These are phyloP conservation scores for Leucania comma DNA, from an alignment of 2,888 invertebrate genomes.

Conservation along the genomic window DNA sequence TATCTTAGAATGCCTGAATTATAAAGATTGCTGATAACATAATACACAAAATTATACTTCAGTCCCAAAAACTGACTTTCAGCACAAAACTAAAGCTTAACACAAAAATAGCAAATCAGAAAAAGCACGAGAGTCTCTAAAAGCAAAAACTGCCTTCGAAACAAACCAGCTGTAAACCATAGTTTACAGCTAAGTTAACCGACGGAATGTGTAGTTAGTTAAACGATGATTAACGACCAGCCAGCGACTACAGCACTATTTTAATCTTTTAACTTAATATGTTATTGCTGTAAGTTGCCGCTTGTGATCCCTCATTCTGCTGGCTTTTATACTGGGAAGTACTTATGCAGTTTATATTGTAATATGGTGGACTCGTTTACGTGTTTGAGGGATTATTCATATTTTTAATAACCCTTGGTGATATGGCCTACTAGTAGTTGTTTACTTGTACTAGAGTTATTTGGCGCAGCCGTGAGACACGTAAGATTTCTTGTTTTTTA, in stretches of 20 bases:
- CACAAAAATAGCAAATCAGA: not conserved
- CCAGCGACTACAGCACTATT: conserved; percentile 36
- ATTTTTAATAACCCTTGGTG: not conserved
- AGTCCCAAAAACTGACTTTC: not conserved
- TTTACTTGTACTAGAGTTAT: not conserved
- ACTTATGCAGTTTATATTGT: not conserved
- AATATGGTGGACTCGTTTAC: not conserved
- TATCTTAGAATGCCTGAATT: too few species aligned
- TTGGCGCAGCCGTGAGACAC: too few species aligned
- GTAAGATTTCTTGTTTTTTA: too few species aligned
- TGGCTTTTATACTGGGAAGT: conserved; percentile 10
- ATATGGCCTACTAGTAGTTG: not conserved
- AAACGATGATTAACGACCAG: conserved; percentile 56
- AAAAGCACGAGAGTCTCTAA: not conserved
- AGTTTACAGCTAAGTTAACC: conserved; percentile 39
- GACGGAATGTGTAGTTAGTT: conserved; percentile 25
- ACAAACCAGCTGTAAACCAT: conserved; percentile 19
- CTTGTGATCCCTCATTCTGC: conserved; percentile 10
- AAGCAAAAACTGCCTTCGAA: conserved; percentile 6
- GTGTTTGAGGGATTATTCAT: not conserved
- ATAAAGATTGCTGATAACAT: too few species aligned
- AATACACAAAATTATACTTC: not conserved
- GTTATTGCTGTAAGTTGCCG: conserved; percentile 42
- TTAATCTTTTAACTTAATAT: conserved; percentile 61
- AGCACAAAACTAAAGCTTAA: not conserved